Conservation (phyloP, 2,113 vertebrate species). For the Brienomyrus brachyistius region DNA sequence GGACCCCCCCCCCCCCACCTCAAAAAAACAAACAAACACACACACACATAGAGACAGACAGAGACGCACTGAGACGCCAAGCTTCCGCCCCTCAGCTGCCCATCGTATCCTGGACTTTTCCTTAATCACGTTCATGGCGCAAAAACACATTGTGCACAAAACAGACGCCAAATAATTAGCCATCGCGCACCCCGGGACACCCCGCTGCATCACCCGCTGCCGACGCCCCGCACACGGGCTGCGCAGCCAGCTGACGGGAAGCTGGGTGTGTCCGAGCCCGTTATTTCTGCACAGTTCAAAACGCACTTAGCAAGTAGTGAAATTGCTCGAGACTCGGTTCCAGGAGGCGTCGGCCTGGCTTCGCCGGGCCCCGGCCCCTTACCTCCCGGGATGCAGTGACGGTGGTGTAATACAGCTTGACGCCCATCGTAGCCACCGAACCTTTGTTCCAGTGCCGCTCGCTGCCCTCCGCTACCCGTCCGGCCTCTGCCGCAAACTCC, state of each 20-base stretch:
- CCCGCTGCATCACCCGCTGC: neutral
- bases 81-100: neutral
- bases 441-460: slow-evolving; percentile 29
- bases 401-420: slow-evolving; percentile 70
- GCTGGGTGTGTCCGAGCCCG: slow-evolving; percentile 14
- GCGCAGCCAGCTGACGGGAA: neutral
- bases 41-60: neutral
- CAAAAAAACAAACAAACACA: no score
- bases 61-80: neutral
- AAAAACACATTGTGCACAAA: neutral
- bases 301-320: neutral
- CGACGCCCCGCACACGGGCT: neutral
- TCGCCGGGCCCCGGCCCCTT: slow-evolving; percentile 31
- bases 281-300: neutral
- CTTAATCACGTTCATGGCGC: neutral
- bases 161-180: neutral
- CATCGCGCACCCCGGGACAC: neutral
- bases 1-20: no score
- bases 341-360: no score
- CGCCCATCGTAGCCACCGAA: slow-evolving; percentile 53
- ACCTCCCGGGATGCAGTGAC: slow-evolving; percentile 74
- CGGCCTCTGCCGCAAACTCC: neutral
- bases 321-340: neutral
- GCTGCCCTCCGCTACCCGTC: slow-evolving; percentile 9
- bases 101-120: neutral